Percentiles rank a stretch among this genome's conserved stretches.
These are phyloP conservation scores for Sepioteuthis lessoniana DNA, from an alignment of 2,888 invertebrate species.

Conservation along the genomic window DNA sequence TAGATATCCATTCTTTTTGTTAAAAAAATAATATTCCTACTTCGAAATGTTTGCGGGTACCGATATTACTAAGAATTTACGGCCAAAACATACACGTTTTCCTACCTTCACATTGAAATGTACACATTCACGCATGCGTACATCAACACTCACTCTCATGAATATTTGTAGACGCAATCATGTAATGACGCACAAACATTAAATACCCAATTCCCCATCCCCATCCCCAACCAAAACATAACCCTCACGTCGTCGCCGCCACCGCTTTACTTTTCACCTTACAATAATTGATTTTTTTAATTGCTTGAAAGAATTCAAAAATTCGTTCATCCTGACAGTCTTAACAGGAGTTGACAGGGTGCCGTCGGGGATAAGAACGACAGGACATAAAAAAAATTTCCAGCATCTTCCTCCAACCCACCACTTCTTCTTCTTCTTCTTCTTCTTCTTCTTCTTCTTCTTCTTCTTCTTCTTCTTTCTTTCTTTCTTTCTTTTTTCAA, in stretches of 20 bases:
- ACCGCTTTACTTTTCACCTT: not conserved
- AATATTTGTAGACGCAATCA: not conserved
- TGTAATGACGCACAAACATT: not conserved
- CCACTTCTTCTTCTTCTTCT: too few relatives aligned
- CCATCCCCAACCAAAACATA: not conserved
- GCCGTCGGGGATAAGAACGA: not conserved
- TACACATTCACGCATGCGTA: not conserved
- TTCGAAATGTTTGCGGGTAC: too few relatives aligned
- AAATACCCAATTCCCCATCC: not conserved
- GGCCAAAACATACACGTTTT: too few relatives aligned
- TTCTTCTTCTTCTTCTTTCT: too few relatives aligned
- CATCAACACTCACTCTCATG: not conserved
- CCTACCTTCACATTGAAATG: too few relatives aligned
- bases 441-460: too few relatives aligned
- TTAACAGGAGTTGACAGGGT: not conserved
- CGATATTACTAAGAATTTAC: too few relatives aligned
- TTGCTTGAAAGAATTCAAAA: conserved; percentile 20
- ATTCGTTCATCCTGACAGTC: not conserved
- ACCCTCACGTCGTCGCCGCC: not conserved
- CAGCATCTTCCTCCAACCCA: too few relatives aligned
- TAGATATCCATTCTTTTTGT: too few relatives aligned
- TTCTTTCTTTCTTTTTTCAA: too few relatives aligned
- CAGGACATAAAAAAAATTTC: not conserved
- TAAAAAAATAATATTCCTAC: too few relatives aligned
- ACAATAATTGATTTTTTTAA: not conserved